Conservation (phyloP, 2,888 invertebrate genomes). For the Nipponacmea schrenckii region DNA sequence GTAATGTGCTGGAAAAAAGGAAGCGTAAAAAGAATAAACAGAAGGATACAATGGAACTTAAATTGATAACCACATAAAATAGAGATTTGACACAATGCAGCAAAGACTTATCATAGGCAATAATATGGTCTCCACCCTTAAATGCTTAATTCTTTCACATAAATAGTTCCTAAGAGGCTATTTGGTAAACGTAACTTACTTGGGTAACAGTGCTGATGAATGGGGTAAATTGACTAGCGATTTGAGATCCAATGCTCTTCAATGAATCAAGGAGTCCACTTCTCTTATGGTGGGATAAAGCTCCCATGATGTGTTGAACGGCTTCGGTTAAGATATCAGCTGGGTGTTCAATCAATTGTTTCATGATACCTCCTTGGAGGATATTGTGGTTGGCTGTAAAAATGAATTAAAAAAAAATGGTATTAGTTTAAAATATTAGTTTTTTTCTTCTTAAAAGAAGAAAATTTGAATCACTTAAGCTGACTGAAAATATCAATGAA, state of each 20-base stretch:
- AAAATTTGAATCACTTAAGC: too few relatives aligned
- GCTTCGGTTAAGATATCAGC: slow-evolving; percentile 1
- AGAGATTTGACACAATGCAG: too few relatives aligned
- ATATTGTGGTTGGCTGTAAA: slow-evolving; percentile 12
- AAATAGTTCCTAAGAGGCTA: not conserved
- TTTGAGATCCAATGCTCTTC: not conserved
- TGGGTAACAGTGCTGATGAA: not conserved
- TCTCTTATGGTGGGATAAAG: slow-evolving; percentile 5
- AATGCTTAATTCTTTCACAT: not conserved
- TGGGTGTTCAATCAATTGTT: slow-evolving; percentile 11
- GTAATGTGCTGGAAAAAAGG: slow-evolving; percentile 12
- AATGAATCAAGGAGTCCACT: slow-evolving; percentile 1
- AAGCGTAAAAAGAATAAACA: not conserved
- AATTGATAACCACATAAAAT: too few relatives aligned
- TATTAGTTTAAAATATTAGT: too few relatives aligned
- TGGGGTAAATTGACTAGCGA: slow-evolving; percentile 7
- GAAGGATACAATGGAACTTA: too few relatives aligned
- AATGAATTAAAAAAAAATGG: too few relatives aligned
- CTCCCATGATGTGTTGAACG: not conserved
- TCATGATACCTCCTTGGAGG: slow-evolving; percentile 4
- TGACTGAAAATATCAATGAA: too few relatives aligned
- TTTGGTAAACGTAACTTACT: not conserved
- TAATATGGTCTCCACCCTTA: too few relatives aligned
- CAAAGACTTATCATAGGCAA: too few relatives aligned
- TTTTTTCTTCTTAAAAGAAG: too few relatives aligned